Percentiles rank a stretch among this genome's conserved stretches.
These are phyloP conservation scores for Drosophila gaucha DNA, from an alignment of 2,888 invertebrate genomes.

Conservation along the genomic window DNA sequence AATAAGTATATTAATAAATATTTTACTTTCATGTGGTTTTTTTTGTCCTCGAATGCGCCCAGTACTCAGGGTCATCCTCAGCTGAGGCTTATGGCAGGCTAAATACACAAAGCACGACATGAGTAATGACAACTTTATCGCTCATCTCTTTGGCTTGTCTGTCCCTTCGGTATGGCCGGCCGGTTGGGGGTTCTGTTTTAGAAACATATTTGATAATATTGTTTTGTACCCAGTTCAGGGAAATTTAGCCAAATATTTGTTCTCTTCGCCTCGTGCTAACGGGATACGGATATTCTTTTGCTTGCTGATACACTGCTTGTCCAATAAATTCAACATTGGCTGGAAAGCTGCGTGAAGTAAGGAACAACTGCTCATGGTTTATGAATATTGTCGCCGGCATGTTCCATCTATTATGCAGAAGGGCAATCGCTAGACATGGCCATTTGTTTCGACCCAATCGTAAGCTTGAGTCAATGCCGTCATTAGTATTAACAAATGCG, in stretches of 20 bases:
- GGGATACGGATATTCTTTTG: slow-evolving; percentile 42
- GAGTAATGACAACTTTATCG: slow-evolving; percentile 66
- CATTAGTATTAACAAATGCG: slow-evolving; percentile 65
- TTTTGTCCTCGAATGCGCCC: slow-evolving; percentile 13
- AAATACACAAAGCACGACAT: slow-evolving; percentile 41
- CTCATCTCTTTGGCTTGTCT: slow-evolving; percentile 35
- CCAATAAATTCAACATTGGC: slow-evolving; percentile 60
- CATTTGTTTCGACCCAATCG: slow-evolving; percentile 34
- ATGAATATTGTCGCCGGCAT: slow-evolving; percentile 42
- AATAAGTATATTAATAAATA: no score
- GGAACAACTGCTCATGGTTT: slow-evolving; percentile 33
- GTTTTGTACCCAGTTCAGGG: neutral
- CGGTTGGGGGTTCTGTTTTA: slow-evolving; percentile 21
- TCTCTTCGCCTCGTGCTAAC: slow-evolving; percentile 32
- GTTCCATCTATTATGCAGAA: slow-evolving; percentile 59
- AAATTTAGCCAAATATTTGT: neutral
- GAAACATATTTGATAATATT: slow-evolving; percentile 25
- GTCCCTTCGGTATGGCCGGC: slow-evolving; percentile 11
- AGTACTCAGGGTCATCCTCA: slow-evolving; percentile 18
- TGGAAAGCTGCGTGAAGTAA: slow-evolving; percentile 11
- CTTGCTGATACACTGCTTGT: slow-evolving; percentile 31
- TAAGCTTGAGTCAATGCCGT: slow-evolving; percentile 57
- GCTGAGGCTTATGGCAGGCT: slow-evolving; percentile 30
- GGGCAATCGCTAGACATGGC: slow-evolving; percentile 8
- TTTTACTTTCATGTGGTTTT: slow-evolving; percentile 32